A percentile compares a stretch with the other conserved stretches of the same genome.
These are phyloP conservation scores for Agrochola lychnidis DNA, from an alignment of 2,888 invertebrate genomes.

Conservation along the genomic window DNA sequence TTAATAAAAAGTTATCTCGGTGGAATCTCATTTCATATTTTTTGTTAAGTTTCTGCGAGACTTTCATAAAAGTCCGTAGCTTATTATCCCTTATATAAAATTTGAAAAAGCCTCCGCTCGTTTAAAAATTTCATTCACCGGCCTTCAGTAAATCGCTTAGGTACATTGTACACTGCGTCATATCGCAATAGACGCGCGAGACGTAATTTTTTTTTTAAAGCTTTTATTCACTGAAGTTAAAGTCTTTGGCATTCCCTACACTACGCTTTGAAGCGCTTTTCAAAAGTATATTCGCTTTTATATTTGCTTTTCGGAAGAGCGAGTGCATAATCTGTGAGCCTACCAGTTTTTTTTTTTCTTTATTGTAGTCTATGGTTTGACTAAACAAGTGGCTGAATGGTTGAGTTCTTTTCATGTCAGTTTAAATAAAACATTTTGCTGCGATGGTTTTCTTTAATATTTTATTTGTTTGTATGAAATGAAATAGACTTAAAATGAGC, in stretches of 20 bases:
- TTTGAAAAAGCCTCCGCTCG: conserved; percentile 31
- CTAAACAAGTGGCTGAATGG: conserved; percentile 9
- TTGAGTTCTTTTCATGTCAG: conserved; percentile 10
- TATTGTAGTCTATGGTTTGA: not conserved
- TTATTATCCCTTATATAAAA: conserved; percentile 53
- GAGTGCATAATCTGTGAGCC: conserved; percentile 15
- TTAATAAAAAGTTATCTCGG: conserved; percentile 53
- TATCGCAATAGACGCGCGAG: conserved; percentile 16
- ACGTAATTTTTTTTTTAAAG: conserved; percentile 10
- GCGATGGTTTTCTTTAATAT: not conserved
- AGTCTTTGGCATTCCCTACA: conserved; percentile 1
- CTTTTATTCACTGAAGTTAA: conserved; percentile 34
- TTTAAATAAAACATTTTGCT: not conserved
- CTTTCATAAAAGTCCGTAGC: conserved; percentile 55
- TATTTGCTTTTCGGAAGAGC: conserved; percentile 13
- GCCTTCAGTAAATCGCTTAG: conserved; percentile 32
- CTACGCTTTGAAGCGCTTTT: conserved; percentile 9
- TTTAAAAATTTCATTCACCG: conserved; percentile 51
- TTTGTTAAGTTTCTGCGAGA: conserved; percentile 45
- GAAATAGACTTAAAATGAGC: too few species aligned
- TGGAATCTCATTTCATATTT: conserved; percentile 54
- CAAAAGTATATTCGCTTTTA: conserved; percentile 20
- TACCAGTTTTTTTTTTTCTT: conserved; percentile 4
- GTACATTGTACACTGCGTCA: conserved; percentile 32
- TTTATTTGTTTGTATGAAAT: not conserved